Conservation (phyloP, 2,888 invertebrate genomes). For the Steromphala cineraria region DNA sequence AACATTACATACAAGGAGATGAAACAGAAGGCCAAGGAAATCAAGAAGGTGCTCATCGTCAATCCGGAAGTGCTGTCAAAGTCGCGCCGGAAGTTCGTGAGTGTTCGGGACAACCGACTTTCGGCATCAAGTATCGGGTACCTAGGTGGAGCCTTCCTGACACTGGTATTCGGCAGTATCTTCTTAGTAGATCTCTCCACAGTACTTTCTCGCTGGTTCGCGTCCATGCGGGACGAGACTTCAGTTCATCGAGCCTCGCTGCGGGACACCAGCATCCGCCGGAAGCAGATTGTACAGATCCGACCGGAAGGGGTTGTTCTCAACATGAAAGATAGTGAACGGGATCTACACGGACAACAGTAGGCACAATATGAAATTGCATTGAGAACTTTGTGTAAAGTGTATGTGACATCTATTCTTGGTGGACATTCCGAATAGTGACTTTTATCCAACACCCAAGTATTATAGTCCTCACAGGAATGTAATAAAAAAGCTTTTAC, state of each 20-base stretch:
- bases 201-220: neutral
- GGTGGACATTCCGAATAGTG: too few species aligned
- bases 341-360: too few species aligned
- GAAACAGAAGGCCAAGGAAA: neutral
- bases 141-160: neutral
- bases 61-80: neutral
- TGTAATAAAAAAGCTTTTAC: too few species aligned
- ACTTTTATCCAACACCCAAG: too few species aligned
- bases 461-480: too few species aligned
- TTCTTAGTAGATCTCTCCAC: slow-evolving; percentile 1
- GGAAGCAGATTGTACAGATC: slow-evolving; percentile 4
- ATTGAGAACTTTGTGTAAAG: too few species aligned
- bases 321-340: neutral
- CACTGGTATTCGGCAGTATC: slow-evolving; percentile 8
- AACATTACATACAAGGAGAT: slow-evolving; percentile 12
- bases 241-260: neutral
- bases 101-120: neutral
- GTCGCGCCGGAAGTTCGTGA: neutral
- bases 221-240: neutral
- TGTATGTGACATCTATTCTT: too few species aligned
- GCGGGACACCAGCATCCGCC: neutral
- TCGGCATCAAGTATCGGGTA: neutral
- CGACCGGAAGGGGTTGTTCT: neutral
- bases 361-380: too few species aligned
- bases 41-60: slow-evolving; percentile 5